phyloP scores from a whole-genome alignment of 2,113 vertebrate genomes.

The Trogon surrucura region DNA sequence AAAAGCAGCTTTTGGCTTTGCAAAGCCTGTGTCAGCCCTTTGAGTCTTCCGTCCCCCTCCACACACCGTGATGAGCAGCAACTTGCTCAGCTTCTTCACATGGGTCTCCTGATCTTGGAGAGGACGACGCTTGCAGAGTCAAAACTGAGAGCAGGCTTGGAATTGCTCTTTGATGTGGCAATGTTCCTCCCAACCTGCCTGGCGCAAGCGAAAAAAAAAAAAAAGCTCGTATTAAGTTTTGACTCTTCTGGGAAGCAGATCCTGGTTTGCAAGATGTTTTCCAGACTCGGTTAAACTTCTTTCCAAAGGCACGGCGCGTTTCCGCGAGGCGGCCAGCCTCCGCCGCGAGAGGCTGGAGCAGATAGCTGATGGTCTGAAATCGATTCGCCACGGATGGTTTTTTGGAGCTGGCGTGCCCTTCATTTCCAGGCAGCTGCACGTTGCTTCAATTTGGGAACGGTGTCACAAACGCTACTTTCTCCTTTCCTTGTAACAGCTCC shows the following conservation, averaged over 20 bases:
- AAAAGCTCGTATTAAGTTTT: not conserved
- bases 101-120: not conserved
- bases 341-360: not conserved
- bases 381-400: not conserved
- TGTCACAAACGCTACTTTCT: not conserved
- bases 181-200: not conserved
- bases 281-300: slow-evolving; percentile 32
- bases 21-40: not conserved
- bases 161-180: not conserved
- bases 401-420: not conserved
- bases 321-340: not conserved
- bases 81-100: not conserved
- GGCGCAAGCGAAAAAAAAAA: not conserved
- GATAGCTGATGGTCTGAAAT: slow-evolving; percentile 5
- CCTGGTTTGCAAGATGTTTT: slow-evolving; percentile 27
- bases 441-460: not conserved
- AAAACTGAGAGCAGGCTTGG: not conserved
- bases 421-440: not conserved
- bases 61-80: not conserved
- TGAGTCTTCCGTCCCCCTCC: too few species aligned
- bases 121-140: not conserved
- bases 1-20: not conserved
- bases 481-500: not conserved
- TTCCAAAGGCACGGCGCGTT: not conserved
- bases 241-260: not conserved